Base-by-base conservation (phyloP, 2,888 invertebrate species). In the Nemurella pictetii region DNA sequence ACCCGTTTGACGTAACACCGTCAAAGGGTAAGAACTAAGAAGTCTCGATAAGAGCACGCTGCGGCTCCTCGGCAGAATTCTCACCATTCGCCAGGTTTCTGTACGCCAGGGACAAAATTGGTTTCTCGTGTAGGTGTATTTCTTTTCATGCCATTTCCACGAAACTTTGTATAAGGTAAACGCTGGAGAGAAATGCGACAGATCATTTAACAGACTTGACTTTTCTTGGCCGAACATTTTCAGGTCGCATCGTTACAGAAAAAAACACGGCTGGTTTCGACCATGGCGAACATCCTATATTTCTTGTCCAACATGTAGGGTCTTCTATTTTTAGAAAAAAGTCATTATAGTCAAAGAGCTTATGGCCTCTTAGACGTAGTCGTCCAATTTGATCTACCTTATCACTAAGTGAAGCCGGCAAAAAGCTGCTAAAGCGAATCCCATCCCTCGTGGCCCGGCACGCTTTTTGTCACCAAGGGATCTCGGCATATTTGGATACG, bases 301-400 rank as follows among this genome's bases (percentile, higher is more conserved):
- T 55, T 55, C 55, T 20, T 55, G 55, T 55, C 55, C 55, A 20
- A 12, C n/a, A n/a, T n/a, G n/a, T n/a, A n/a, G n/a, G n/a, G 55
- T 12, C 55, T 12, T 55, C 55, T 55, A 55, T 55, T 55, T 55
- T 12, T 7, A 20, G 55, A 55, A 20, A 55, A 20, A 12, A 20
- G 55, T 55, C 55, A 55, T 55, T 55, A 55, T 55, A 55, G 55
- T 20, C 55, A 55, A 55, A 55, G 55, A 55, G 55, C 55, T 55
- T 55, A 55, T n/a, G 75, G 75, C 75, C 28, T 75, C 26, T 26
- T 75, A 28, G 28, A 7, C 75, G 26, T 25, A 25, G 75, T 28
- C 75, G 9, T 75, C 28, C 75, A 75, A 75, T 75, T 28, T 75
- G 20, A 75, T 75, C 75, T 26, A 27, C 75, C 75, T 75, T 75